Conservation (phyloP, 2,113 vertebrate genomes). For the Tympanuchus pallidicinctus region DNA sequence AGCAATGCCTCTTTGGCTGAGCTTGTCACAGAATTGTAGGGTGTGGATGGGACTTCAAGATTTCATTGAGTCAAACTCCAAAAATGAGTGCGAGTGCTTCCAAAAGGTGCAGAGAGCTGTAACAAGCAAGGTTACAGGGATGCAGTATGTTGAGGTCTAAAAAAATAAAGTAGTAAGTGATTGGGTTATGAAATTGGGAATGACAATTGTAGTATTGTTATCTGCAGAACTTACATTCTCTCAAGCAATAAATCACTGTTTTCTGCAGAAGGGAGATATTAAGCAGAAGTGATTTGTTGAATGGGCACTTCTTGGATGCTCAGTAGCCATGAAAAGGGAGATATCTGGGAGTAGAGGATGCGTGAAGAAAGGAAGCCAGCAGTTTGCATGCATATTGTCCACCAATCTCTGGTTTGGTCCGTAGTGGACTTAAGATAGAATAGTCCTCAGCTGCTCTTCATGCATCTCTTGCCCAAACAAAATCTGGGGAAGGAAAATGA, state of each 20-base stretch:
- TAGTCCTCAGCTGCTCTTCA: background rate
- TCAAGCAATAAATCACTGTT: background rate
- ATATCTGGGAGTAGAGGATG: fast-evolving
- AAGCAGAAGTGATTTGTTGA: background rate
- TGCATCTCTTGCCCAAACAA: background rate
- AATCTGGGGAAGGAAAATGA: fast-evolving
- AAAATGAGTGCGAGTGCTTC: background rate
- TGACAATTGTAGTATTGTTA: background rate
- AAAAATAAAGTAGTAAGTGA: background rate
- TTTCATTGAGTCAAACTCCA: background rate
- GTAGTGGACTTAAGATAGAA: background rate
- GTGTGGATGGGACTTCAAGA: too few relatives aligned
- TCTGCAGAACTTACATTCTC: background rate
- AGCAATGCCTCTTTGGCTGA: background rate
- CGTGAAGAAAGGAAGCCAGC: background rate
- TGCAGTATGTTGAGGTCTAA: background rate
- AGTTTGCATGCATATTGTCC: background rate
- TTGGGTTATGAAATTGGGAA: background rate
- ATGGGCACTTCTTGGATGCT: background rate
- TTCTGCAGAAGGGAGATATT: background rate
- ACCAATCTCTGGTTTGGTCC: background rate
- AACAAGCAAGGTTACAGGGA: background rate
- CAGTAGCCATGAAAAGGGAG: background rate
- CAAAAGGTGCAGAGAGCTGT: background rate
- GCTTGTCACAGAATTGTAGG: too few relatives aligned